Percentiles rank a stretch among this genome's conserved stretches.
Evolutionary conservation across 64 coral and sea anemone genomes (phyloP).

Genomic region (Astreopora myriophthalma): DNA sequence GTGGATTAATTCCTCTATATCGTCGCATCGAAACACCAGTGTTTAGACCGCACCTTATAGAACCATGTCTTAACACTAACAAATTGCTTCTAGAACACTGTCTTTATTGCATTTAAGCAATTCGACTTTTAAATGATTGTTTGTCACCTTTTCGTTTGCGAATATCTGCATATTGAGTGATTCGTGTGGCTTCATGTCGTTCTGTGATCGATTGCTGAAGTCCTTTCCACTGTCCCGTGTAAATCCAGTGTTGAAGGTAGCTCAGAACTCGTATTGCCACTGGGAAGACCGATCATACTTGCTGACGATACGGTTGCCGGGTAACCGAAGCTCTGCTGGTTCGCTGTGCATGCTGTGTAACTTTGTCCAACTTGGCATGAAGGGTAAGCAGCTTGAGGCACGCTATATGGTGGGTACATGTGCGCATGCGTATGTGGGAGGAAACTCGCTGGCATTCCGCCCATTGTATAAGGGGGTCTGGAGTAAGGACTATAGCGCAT

Average conservation of each 20-base stretch:
- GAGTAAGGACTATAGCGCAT: slow-evolving; percentile 89
- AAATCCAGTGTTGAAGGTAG: slow-evolving; percentile 16
- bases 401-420: slow-evolving; percentile 82
- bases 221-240: slow-evolving; percentile 10
- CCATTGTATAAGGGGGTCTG: slow-evolving; percentile 80
- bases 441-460: slow-evolving; percentile 70
- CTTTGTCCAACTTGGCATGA: slow-evolving; percentile 71
- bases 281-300: slow-evolving; percentile 42
- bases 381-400: slow-evolving; percentile 69
- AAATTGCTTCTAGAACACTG: neutral
- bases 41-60: neutral
- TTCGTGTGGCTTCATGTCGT: slow-evolving; percentile 5
- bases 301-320: slow-evolving; percentile 38
- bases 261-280: slow-evolving; percentile 48
- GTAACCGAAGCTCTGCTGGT: slow-evolving; percentile 48
- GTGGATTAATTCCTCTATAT: neutral
- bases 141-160: slow-evolving; percentile 22
- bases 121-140: neutral
- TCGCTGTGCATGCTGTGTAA: slow-evolving; percentile 70
- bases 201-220: slow-evolving; percentile 16
- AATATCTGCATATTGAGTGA: neutral
- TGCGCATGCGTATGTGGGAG: slow-evolving; percentile 76
- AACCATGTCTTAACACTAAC: neutral
- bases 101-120: neutral
- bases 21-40: neutral